Evolutionary conservation across 2,113 vertebrate species (phyloP).

Genomic region (Nibea albiflora): DNA sequence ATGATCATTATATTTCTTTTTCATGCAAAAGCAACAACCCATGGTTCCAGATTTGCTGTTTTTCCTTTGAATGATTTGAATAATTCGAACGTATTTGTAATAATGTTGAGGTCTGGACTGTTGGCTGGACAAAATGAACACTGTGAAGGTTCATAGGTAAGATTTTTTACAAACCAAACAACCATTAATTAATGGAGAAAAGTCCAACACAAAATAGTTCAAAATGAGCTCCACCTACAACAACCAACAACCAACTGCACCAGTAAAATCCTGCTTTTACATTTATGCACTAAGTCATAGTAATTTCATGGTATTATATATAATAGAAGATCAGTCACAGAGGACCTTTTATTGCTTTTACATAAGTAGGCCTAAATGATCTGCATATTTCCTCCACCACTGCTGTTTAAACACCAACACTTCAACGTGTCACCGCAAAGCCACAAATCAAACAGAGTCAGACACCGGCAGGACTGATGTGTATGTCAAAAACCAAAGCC

Average conservation of each 20-base stretch:
- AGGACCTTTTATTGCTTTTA: neutral
- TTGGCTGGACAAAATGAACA: too few relatives aligned
- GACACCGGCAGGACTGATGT: neutral
- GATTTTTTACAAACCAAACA: too few relatives aligned
- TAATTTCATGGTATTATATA: too few relatives aligned
- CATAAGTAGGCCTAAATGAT: neutral
- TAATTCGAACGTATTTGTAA: neutral
- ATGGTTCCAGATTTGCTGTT: neutral
- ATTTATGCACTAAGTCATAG: too few relatives aligned
- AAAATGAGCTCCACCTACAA: too few relatives aligned
- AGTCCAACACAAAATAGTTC: too few relatives aligned
- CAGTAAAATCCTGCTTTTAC: neutral
- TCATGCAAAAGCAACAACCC: too few relatives aligned
- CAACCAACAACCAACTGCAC: neutral
- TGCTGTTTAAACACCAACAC: neutral
- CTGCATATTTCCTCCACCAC: neutral
- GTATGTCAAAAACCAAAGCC: neutral
- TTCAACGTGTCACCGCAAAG: neutral
- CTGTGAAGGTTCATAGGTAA: too few relatives aligned
- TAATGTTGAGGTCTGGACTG: too few relatives aligned
- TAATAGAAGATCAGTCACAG: too few relatives aligned
- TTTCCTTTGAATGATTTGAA: neutral
- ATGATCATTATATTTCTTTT: too few relatives aligned
- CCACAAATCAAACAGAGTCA: neutral
- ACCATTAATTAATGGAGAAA: too few relatives aligned